Evolutionary conservation across 2,113 vertebrate genomes (phyloP), one percentile per base, ranked within the genome.

Genomic region (Toxotes jaculatrix): DNA sequence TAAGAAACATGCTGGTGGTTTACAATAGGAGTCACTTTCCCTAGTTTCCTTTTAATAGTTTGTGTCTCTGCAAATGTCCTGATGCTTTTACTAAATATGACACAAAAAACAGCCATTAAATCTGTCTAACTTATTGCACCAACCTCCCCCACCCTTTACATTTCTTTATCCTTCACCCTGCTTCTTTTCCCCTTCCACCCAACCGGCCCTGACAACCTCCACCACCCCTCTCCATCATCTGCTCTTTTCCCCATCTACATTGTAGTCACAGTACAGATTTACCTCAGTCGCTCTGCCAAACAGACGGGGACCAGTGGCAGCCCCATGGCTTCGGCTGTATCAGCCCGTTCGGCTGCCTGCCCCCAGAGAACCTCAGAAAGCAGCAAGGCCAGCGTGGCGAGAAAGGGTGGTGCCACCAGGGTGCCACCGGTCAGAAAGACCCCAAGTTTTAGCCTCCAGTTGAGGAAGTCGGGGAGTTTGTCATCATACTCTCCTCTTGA

Each of bases 211-310:
- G 88, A 90, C 90, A 89, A 90, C 92, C 71, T 77, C 49, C 34
- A 31, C 67, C 51, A 0, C 60, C 83, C 84, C 88, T 64, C 40
- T 91, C 93, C 92, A 84, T 56, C 90, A 83, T 87, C 75, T 74
- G 69, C 83, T 90, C 90, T 88, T 90, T 91, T 87, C 85, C 55
- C 69, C 74, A 14, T 47, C 84, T 59, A 77, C 92, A 78, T 71
- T 67, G 40, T 93, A 96, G 95, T 96, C 93, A 95, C 88, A 82
- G 95, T 95, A 45, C 95, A 95, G 96, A 89, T 95, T 86, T 94
- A 93, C 93, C 93, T 96, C 94, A 93, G 91, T 90, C 93, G 77
- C 74, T 85, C 92, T 32, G 74, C 95, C 93, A 84, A 94, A 89
- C 84, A 82, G 86, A 94, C 88, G 86, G 93, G 90, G 77, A 89